Base-by-base conservation (phyloP, 2,888 invertebrate genomes). In the Neoascia interrupta region DNA sequence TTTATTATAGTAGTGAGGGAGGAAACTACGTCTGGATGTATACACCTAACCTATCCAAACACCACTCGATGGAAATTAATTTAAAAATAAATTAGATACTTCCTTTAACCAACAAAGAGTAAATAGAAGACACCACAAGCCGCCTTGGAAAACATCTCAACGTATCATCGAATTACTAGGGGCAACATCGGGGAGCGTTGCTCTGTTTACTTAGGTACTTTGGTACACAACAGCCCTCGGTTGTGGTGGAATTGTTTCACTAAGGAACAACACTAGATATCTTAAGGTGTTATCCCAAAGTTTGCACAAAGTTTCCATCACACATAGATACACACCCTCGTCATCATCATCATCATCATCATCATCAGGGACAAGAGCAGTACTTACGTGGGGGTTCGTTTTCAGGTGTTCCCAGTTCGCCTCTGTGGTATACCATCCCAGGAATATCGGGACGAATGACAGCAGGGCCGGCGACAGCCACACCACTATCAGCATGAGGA, bases 361-460 rank as follows among this genome's bases (percentile, higher is more conserved):
- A n/a, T 60, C 49, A 43, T 37, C 63, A 43, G n/a, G n/a, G n/a
- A n/a, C n/a, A n/a, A n/a, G n/a, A n/a, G 49, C 18, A 5, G 90
- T 91, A 86, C 88, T 88, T 85, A 93, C 91, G 84, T 93, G 92
- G 1, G 94, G 94, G 85, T 93, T 92, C 82, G 90, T 90, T 86
- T 90, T 91, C 79, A 94, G 90, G 87, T 92, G 93, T 82, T 91
- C 90, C 84, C 94, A 90, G 86, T 96, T 95, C 82, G 95, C 94
- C 49, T 91, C 90, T 0, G 97, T 97, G 0, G 97, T 96, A 88
- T 98, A 98, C 95, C 97, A 96, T 18, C 96, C 97, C 89, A 96
- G 94, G 87, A 97, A 97, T 79, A 98, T 97, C 3, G 98, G 98
- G 15, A 97, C 91, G 88, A 97, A 97, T 1, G 97, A 97, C 58